Base-by-base conservation (phyloP, 1,140 invertebrate species). In the Heliconius hewitsoni region DNA sequence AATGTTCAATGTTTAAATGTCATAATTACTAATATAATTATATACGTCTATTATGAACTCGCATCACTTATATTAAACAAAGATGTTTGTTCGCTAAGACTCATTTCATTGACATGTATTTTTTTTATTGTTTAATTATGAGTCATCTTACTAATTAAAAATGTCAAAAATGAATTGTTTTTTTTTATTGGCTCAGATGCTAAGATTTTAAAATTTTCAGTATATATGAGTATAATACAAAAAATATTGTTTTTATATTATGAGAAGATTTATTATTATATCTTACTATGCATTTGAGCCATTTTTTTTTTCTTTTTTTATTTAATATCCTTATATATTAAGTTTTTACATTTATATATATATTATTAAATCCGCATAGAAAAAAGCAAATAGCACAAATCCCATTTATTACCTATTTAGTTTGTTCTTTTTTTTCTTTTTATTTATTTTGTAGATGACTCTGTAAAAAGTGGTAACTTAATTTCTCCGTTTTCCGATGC, bases 31-130 rank as follows among this genome's bases (percentile, higher is more conserved):
- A 60, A 60, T 60, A 60, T 60, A 23, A 71, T 39, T 19, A 71
- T 79, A 78, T 66, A 66, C 16, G 3, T 66, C 11, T 30, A 27
- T 73, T 23, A 76, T 79, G 77, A 82, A 82, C 75, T 86, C 86
- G 86, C 88, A 90, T 88, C 85, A 92, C 89, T 92, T 92, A 90
- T 90, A 89, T 92, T 91, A 92, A 92, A 91, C 89, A 90, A 91
- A 90, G 74, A 34, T 80, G 60, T 76, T 76, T 57, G 76, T 73
- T 78, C 77, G 5, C 50, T 37, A 66, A 19, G 27, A 76, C 71
- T 72, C 37, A 39, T 42, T 72, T 72, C 19, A 71, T 76, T 66
- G 55, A 52, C 50, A 60, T 60, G 55, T 3, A 6, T 9, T n/a
- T 60, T 57, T 23, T 37, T 19, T 11, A 8, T 75, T 75, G 18